A percentile compares a stretch with the other conserved stretches of the same genome.
These are phyloP conservation scores for Eristalis pertinax DNA, from an alignment of 2,888 invertebrate species.

Conservation along the genomic window DNA sequence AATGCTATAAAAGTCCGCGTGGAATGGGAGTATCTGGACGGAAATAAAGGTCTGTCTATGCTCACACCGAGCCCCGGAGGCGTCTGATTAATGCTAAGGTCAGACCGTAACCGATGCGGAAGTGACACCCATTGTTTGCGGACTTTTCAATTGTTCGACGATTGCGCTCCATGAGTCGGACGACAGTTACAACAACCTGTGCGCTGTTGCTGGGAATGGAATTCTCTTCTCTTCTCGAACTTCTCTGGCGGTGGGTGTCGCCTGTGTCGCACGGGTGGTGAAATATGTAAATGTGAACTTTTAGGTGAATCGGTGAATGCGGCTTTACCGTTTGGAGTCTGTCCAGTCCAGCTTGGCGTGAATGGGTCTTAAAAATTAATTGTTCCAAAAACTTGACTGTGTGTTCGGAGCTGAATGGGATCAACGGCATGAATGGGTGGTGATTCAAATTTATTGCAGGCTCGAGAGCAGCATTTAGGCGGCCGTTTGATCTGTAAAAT, in stretches of 20 bases:
- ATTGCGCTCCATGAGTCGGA: conserved; percentile 8
- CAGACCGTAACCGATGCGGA: conserved; percentile 62
- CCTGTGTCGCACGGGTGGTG: neutral
- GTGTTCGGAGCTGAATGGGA: neutral
- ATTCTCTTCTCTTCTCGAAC: neutral
- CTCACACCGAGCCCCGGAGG: conserved; percentile 7
- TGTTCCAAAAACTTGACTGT: neutral
- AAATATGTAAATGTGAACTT: conserved; percentile 17
- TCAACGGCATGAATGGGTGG: neutral
- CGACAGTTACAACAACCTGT: conserved; percentile 42
- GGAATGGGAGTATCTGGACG: neutral
- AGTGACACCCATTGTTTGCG: conserved; percentile 46
- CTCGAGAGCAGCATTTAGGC: neutral
- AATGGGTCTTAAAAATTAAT: neutral
- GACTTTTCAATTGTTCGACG: conserved; percentile 19
- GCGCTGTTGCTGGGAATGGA: neutral
- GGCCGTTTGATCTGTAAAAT: neutral
- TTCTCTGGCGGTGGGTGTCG: no score
- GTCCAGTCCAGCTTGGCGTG: neutral
- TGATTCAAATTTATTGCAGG: neutral
- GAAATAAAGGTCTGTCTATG: neutral
- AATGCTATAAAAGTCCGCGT: conserved; percentile 23
- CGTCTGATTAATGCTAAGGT: conserved; percentile 62
- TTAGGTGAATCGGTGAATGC: conserved; percentile 1
- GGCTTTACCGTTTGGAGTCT: neutral